phyloP scores from a whole-genome alignment of 2,113 vertebrate species.

The Spizaetus ornatus region DNA sequence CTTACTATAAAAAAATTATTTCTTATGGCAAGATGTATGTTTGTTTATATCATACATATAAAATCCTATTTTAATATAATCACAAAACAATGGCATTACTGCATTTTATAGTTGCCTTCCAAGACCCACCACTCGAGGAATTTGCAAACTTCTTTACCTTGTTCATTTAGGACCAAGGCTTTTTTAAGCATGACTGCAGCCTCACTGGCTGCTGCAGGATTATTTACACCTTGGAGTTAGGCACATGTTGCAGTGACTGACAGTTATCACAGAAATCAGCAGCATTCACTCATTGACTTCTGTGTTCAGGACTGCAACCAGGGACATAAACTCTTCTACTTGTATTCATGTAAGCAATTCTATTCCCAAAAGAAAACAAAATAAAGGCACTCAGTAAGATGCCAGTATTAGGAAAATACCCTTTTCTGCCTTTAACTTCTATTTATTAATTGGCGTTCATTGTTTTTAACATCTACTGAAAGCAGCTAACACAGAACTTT shows the following conservation, averaged over 20 bases:
- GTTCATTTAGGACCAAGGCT: neutral
- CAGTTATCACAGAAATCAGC: neutral
- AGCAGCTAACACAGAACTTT: neutral
- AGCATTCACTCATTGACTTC: neutral
- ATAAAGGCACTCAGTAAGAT: neutral
- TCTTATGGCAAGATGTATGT: neutral
- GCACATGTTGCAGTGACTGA: neutral
- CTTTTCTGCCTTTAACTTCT: neutral
- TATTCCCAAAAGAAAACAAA: neutral
- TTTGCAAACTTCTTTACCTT: neutral
- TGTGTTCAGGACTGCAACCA: neutral
- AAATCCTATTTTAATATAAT: neutral
- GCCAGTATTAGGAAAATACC: neutral
- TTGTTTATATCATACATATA: neutral
- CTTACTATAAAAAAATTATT: neutral
- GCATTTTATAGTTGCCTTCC: neutral
- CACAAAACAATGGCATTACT: neutral
- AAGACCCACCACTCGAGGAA: neutral
- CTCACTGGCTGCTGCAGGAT: neutral
- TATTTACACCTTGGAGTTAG: neutral
- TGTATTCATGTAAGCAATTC: neutral
- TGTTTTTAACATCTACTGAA: neutral
- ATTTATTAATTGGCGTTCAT: neutral
- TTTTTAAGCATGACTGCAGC: neutral
- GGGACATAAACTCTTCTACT: neutral